Conservation (phyloP, 2,888 invertebrate species). For the Nemotelus nigrinus region DNA sequence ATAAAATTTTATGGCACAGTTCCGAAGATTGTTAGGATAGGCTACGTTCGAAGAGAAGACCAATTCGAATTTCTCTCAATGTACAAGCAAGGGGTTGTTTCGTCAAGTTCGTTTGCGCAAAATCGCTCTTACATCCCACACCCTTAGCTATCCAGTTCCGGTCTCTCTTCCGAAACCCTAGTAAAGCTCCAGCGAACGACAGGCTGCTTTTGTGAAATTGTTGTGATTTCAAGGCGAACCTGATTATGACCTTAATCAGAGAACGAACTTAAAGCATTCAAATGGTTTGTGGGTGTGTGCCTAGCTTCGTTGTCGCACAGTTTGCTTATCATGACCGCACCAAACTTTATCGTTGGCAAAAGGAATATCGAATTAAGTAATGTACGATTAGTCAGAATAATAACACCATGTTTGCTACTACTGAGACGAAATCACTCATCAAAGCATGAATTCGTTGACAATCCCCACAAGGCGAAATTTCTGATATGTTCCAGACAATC, state of each 20-base stretch:
- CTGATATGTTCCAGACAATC: too few relatives aligned
- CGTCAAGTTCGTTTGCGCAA: slow-evolving; percentile 27
- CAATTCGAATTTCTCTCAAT: neutral
- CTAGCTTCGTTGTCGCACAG: neutral
- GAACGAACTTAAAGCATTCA: slow-evolving; percentile 37
- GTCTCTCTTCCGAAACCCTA: slow-evolving; percentile 6
- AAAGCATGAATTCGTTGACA: too few relatives aligned
- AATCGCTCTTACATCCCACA: slow-evolving; percentile 21
- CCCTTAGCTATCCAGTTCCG: neutral
- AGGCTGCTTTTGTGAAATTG: slow-evolving; percentile 18
- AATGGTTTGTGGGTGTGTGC: slow-evolving; percentile 30
- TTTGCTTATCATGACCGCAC: slow-evolving; percentile 6
- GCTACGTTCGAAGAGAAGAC: neutral
- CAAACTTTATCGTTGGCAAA: slow-evolving; percentile 16
- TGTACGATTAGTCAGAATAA: too few relatives aligned
- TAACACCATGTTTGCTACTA: too few relatives aligned
- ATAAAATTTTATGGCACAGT: slow-evolving; percentile 36
- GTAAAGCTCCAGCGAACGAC: slow-evolving; percentile 23
- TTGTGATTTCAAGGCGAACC: slow-evolving; percentile 40
- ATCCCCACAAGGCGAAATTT: too few relatives aligned
- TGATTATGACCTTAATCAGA: slow-evolving; percentile 32
- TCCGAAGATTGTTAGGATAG: neutral
- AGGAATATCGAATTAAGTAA: neutral
- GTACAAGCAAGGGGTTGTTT: slow-evolving; percentile 8
- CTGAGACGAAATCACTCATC: too few relatives aligned